Conservation (phyloP, 2,888 invertebrate species). For the Byasa hedistus region DNA sequence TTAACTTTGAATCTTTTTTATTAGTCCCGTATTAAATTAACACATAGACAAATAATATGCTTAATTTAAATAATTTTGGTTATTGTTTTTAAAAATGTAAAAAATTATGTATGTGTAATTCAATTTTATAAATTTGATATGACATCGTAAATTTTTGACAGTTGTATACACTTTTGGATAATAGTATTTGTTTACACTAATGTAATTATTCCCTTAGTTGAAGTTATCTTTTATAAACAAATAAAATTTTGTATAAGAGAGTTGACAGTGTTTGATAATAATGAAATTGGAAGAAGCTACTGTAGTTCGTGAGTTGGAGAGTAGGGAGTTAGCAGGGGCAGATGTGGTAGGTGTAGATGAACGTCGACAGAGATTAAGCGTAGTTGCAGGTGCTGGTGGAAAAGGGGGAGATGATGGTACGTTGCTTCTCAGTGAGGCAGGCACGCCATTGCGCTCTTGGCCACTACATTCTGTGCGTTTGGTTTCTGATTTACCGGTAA, state of each 20-base stretch:
- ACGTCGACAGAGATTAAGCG: constrained; percentile 34
- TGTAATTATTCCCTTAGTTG: neutral
- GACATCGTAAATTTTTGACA: neutral
- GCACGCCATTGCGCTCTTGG: constrained; percentile 39
- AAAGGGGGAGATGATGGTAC: constrained; percentile 32
- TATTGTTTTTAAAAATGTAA: too few relatives aligned
- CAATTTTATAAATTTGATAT: neutral
- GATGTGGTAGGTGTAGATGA: constrained; percentile 43
- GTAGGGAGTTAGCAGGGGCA: constrained; percentile 40
- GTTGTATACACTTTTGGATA: neutral
- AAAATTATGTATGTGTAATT: too few relatives aligned
- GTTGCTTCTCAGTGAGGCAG: constrained; percentile 38
- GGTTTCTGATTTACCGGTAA: constrained; percentile 39
- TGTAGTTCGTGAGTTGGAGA: constrained; percentile 38
- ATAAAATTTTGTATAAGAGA: neutral
- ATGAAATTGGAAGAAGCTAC: constrained; percentile 55
- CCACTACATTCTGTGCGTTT: constrained; percentile 38
- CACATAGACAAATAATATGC: neutral
- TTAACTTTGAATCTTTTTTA: neutral
- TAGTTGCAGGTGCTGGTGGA: constrained; percentile 25
- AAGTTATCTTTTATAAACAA: neutral
- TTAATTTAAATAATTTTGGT: too few relatives aligned
- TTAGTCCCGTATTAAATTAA: neutral
- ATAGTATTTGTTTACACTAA: neutral
- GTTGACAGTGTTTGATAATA: constrained; percentile 6